Evolutionary conservation across 2,113 vertebrate genomes (phyloP), one percentile per base, ranked within the genome.

Genomic region (Ptilonorhynchus violaceus): DNA sequence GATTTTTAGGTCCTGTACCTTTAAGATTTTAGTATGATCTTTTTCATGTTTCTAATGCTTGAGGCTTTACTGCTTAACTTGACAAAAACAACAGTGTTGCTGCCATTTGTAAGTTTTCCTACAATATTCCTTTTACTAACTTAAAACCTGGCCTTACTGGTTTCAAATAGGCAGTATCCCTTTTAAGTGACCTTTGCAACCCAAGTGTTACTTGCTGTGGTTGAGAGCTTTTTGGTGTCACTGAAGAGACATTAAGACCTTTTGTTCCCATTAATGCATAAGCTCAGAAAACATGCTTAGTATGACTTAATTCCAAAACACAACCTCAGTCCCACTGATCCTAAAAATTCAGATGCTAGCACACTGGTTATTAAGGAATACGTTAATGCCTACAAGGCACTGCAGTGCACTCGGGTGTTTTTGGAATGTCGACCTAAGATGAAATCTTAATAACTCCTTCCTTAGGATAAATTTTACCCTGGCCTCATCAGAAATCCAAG

Each of bases 121-220:
- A 97, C 83, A 96, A 91, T 93, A 96, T 97, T 98, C 95, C 96
- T 98, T 98, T 98, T 98, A 96, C 91, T 97, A 97, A 97, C 95
- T 97, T 98, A 95, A 97, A 97, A 98, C 97, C 97, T 98, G 97
- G 98, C 98, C 98, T 98, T 98, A 98, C 84, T 95, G 96, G 94
- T 94, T 98, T 98, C 97, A 98, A 95, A 97, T 97, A 97, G 96
- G 97, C 98, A 98, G 97, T 98, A 97, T 97, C 98, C 97, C 97
- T 97, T 98, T 98, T 97, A 98, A 98, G 98, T 98, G 98, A 98
- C 98, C 98, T 98, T 98, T 98, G 97, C 97, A 97, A 98, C 97
- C 97, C 96, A 98, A 98, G 98, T 98, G 98, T 98, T 98, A 98
- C 98, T 98, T 98, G 97, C 96, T 98, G 94, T 92, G 91, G 97